A percentile compares a stretch with the other conserved stretches of the same genome.
Conservation (phyloP, 1,140 invertebrate species). For the Listronotus oregonensis region DNA sequence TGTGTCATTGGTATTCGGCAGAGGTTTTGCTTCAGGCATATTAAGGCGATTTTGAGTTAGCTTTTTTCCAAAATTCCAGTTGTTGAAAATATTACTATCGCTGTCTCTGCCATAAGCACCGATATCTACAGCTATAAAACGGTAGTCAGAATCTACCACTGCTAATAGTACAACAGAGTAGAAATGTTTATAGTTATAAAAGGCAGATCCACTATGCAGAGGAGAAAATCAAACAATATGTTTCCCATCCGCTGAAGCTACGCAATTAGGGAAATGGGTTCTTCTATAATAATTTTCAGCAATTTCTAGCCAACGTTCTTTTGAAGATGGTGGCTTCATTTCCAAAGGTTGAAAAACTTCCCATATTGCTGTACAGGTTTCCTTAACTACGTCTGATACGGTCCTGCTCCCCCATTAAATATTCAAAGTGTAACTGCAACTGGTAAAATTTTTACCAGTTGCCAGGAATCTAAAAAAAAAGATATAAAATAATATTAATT, state of each 20-base stretch:
- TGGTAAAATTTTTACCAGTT: conserved; percentile 8
- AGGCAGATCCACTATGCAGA: conserved; percentile 42
- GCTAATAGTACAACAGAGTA: conserved; percentile 56
- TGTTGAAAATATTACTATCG: conserved; percentile 49
- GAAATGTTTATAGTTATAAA: too few species aligned
- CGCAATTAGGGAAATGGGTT: conserved; percentile 6
- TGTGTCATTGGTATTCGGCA: conserved; percentile 1
- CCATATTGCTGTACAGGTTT: conserved; percentile 12
- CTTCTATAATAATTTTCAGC: conserved; percentile 9
- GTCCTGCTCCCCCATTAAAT: conserved; percentile 18
- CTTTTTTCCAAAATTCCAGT: conserved; percentile 17
- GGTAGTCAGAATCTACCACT: conserved; percentile 57
- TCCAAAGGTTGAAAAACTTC: conserved; percentile 20
- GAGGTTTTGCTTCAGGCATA: conserved; percentile 10
- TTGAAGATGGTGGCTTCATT: too few species aligned
- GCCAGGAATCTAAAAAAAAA: conserved; percentile 10
- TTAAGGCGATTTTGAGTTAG: conserved; percentile 5
- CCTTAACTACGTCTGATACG: conserved; percentile 1
- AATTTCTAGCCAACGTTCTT: conserved; percentile 17
- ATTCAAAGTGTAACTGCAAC: conserved; percentile 3
- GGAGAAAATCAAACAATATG: conserved; percentile 40
- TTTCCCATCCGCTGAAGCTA: conserved; percentile 1
- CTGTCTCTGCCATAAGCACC: conserved; percentile 53
- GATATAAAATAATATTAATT: not conserved
- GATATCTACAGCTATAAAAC: conserved; percentile 57